Conservation (phyloP, 1,140 invertebrate species). For the Temnothorax longispinosus region DNA sequence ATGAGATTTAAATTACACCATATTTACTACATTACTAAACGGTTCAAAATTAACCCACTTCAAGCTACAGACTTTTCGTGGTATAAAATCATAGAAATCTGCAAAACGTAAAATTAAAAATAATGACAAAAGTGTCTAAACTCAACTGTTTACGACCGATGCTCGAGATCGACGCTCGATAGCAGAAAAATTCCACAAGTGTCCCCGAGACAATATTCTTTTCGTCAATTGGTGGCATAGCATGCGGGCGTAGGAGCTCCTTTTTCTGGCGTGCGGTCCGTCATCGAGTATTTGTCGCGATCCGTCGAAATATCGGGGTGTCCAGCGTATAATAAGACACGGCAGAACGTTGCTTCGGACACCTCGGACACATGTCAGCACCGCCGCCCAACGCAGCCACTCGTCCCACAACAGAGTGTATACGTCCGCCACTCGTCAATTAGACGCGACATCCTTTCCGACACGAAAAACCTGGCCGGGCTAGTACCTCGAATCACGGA, state of each 20-base stretch:
- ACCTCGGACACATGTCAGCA: conserved; percentile 80
- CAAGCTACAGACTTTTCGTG: background rate
- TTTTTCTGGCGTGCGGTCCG: conserved; percentile 21
- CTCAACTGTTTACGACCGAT: background rate
- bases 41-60: background rate
- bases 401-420: conserved; percentile 51
- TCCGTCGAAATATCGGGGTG: conserved; percentile 74
- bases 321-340: conserved; percentile 78
- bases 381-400: conserved; percentile 44
- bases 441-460: conserved; percentile 78
- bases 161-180: background rate
- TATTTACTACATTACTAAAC: background rate
- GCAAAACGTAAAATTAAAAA: background rate
- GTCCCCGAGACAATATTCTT: background rate
- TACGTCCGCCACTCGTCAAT: conserved; percentile 80
- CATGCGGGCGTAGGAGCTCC: background rate
- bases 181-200: background rate
- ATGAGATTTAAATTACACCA: background rate
- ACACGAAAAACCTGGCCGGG: conserved; percentile 79
- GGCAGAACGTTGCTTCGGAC: conserved; percentile 74
- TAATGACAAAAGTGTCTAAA: background rate
- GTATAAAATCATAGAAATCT: background rate
- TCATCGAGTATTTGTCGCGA: conserved; percentile 71
- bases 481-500: conserved; percentile 77
- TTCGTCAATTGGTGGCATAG: conserved; percentile 21